Evolutionary conservation across 2,888 invertebrate genomes (phyloP).

Genomic region (Tubulanus polymorphus): DNA sequence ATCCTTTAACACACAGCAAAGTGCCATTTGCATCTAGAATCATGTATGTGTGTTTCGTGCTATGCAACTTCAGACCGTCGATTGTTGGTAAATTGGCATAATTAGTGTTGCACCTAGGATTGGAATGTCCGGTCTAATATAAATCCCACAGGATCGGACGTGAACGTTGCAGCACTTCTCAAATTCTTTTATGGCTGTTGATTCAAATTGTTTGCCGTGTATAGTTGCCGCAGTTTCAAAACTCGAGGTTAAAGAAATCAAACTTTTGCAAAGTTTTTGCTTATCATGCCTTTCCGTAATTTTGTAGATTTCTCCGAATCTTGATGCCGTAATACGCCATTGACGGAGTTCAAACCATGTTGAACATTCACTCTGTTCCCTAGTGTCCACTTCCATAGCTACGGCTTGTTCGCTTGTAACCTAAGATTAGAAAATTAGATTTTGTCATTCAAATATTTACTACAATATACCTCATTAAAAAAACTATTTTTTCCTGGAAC

Average conservation of each 20-base stretch:
- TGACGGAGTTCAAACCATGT: background rate
- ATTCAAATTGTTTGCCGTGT: conserved; percentile 20
- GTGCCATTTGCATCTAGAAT: background rate
- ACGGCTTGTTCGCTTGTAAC: background rate
- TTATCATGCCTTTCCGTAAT: background rate
- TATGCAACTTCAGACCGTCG: background rate
- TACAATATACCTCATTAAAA: too few relatives aligned
- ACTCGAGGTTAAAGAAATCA: background rate
- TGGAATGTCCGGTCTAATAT: conserved; percentile 10
- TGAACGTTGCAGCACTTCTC: conserved; percentile 1
- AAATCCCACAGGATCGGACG: conserved; percentile 15
- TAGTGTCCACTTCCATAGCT: background rate
- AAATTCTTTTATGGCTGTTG: conserved; percentile 11
- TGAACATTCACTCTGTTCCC: background rate
- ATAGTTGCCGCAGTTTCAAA: conserved; percentile 8
- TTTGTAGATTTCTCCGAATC: conserved; percentile 1
- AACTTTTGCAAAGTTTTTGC: background rate
- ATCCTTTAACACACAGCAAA: background rate
- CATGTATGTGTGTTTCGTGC: background rate
- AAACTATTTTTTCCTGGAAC: too few relatives aligned
- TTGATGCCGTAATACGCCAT: background rate
- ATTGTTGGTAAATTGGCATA: background rate
- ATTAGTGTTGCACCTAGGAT: conserved; percentile 19
- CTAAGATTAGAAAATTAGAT: conserved; percentile 6
- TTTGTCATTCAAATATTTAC: background rate